A percentile compares a stretch with the other conserved stretches of the same genome.
Evolutionary conservation across 1,140 invertebrate species (phyloP).

Genomic region (Adelges cooleyi): DNA sequence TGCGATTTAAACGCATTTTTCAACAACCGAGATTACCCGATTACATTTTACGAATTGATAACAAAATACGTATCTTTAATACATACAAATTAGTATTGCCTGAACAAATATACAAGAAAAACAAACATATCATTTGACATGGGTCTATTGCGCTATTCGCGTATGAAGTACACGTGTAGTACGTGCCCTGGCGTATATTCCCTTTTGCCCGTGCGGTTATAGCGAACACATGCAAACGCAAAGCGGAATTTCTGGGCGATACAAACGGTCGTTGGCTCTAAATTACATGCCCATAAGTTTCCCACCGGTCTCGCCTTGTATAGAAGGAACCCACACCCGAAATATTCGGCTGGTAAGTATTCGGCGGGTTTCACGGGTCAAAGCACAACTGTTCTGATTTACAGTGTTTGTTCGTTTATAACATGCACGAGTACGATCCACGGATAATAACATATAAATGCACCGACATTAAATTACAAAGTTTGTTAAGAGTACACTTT

Average conservation of each 20-base stretch:
- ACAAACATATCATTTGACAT: too few relatives aligned
- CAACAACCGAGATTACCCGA: too few relatives aligned
- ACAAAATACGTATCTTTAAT: too few relatives aligned
- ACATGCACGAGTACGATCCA: not conserved
- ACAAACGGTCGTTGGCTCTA: constrained; percentile 18
- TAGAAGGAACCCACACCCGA: not conserved
- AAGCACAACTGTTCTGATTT: constrained; percentile 10
- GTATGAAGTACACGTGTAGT: not conserved
- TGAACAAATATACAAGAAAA: too few relatives aligned
- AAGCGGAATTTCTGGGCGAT: not conserved
- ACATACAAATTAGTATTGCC: too few relatives aligned
- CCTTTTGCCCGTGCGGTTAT: not conserved
- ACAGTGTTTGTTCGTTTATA: constrained; percentile 15
- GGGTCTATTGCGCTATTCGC: not conserved
- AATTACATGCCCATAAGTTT: constrained; percentile 11
- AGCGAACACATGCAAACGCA: not conserved
- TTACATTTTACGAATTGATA: too few relatives aligned
- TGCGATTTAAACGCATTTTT: too few relatives aligned
- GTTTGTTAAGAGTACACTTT: too few relatives aligned
- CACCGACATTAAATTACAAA: too few relatives aligned
- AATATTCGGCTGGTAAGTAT: constrained; percentile 20
- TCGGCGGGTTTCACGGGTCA: constrained; percentile 5
- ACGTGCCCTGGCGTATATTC: too few relatives aligned
- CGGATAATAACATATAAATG: too few relatives aligned
- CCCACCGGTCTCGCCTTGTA: not conserved